Percentiles rank a stretch among this genome's conserved stretches.
phyloP scores from a whole-genome alignment of 2,888 invertebrate genomes.

The Phyllotreta cruciferae region DNA sequence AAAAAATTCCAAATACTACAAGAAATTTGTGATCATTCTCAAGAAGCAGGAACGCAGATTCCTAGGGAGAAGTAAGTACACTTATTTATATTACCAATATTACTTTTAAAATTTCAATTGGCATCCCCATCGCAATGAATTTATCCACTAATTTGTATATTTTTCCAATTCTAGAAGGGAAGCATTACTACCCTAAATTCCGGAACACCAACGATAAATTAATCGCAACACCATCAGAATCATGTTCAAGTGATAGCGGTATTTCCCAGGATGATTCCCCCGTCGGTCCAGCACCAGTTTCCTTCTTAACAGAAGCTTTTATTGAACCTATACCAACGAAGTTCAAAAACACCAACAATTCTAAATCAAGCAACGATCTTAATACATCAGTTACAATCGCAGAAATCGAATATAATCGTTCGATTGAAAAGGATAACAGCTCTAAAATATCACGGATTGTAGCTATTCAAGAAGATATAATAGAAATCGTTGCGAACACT shows the following conservation, averaged over 20 bases:
- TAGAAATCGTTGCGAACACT: too few relatives aligned
- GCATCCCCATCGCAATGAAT: too few relatives aligned
- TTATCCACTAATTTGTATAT: too few relatives aligned
- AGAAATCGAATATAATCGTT: background rate
- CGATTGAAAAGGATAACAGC: too few relatives aligned
- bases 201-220: too few relatives aligned
- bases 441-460: too few relatives aligned
- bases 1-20: conserved; percentile 12
- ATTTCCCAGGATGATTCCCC: background rate
- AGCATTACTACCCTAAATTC: too few relatives aligned
- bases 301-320: background rate
- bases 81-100: background rate
- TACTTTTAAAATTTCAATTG: too few relatives aligned
- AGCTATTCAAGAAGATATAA: too few relatives aligned
- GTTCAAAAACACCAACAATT: background rate
- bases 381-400: background rate
- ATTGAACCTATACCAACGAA: conserved; percentile 3
- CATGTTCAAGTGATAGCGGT: background rate
- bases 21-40: conserved; percentile 1
- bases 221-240: background rate
- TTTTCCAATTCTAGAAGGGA: too few relatives aligned
- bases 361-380: background rate
- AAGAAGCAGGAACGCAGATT: conserved; percentile 1
- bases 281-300: background rate
- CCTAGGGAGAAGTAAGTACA: background rate